Conservation (phyloP, 2,888 invertebrate genomes). For the Emmelina monodactyla region DNA sequence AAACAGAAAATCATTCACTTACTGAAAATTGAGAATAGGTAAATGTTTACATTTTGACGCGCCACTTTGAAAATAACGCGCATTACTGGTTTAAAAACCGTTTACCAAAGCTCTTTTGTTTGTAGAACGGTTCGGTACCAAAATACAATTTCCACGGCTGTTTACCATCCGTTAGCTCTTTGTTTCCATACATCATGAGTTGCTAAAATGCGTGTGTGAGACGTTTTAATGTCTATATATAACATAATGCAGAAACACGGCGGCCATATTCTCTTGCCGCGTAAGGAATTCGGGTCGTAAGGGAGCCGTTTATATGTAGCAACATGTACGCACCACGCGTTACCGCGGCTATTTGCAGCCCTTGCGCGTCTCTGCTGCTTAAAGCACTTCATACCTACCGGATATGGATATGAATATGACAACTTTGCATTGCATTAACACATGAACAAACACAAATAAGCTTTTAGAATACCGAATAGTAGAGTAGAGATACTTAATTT, state of each 20-base stretch:
- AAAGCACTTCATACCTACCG: no score
- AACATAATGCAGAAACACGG: constrained; percentile 24
- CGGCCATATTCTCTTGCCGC: constrained; percentile 20
- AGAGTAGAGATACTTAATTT: no score
- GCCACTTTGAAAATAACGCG: no score
- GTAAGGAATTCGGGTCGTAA: constrained; percentile 18
- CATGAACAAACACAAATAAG: no score
- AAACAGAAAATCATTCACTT: neutral
- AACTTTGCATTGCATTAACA: no score
- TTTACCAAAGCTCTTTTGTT: constrained; percentile 1
- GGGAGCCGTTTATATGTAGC: constrained; percentile 14
- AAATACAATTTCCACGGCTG: neutral
- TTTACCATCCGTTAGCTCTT: neutral
- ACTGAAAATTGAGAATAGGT: neutral
- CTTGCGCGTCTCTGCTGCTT: neutral
- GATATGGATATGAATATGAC: no score
- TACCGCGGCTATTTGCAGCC: neutral
- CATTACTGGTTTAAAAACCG: no score
- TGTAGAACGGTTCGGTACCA: neutral
- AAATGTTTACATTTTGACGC: no score
- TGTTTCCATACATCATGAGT: constrained; percentile 1
- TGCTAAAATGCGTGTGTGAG: constrained; percentile 3
- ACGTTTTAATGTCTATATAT: constrained; percentile 22
- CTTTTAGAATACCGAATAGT: no score
- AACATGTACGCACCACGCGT: neutral